These are phyloP conservation scores for Parnassius apollo DNA, from an alignment of 2,888 invertebrate species.

Conservation along the genomic window DNA sequence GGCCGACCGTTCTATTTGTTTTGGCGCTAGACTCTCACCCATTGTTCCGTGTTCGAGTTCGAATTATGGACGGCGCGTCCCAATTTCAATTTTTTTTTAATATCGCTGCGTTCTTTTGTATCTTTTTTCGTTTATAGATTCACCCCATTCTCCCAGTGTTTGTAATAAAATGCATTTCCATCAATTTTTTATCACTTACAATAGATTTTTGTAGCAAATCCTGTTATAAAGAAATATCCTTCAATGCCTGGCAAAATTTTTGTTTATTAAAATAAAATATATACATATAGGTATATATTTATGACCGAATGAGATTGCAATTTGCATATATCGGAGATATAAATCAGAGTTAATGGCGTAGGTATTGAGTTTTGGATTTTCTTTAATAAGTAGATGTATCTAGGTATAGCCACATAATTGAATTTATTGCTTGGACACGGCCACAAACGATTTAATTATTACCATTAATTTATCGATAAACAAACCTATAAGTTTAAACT, in stretches of 20 bases:
- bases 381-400: no score
- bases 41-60: conserved; percentile 44
- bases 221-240: conserved; percentile 3
- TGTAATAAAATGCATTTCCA: conserved; percentile 14
- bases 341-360: no score
- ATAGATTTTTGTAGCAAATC: conserved; percentile 7
- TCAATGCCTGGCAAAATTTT: conserved; percentile 13
- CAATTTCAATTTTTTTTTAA: conserved; percentile 41
- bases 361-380: no score
- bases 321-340: no score
- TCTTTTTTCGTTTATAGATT: conserved; percentile 28
- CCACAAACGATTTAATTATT: no score
- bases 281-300: no score
- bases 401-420: no score
- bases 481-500: conserved; percentile 1
- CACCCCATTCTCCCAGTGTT: conserved; percentile 7
- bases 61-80: conserved; percentile 44
- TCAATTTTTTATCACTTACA: conserved; percentile 9
- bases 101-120: conserved; percentile 36
- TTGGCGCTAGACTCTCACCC: conserved; percentile 53
- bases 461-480: no score
- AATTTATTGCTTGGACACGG: no score
- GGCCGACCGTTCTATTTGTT: conserved; percentile 74
- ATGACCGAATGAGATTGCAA: no score
- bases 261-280: not conserved